Evolutionary conservation across 2,797 vertebrate species (phyloP), one percentile per base, ranked within the genome.

Genomic region (Xyrichtys novacula): DNA sequence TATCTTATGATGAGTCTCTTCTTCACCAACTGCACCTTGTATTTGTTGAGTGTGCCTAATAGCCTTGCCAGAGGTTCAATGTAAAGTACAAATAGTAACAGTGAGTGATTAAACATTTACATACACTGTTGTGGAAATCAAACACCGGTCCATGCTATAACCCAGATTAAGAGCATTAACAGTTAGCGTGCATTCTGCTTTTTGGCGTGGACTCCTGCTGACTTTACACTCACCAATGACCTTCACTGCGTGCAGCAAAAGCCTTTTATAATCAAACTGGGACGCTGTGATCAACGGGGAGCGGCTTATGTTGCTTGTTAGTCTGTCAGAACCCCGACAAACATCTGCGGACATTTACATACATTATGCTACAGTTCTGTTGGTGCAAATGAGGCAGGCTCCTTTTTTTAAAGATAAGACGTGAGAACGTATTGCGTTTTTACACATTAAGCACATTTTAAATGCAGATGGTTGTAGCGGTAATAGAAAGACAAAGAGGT

Each of bases 391-490:
- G 34, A 67, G 60, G 59, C 66, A 19, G n/a, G 29, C 50, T 61
- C 20, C 58, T 66, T n/a, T 49, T 32, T 3, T n/a, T n/a, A n/a
- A 19, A 59, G 77, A 87, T 84, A 78, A 62, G 55, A 47, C 23
- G 47, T 28, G 11, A 64, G 49, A 32, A 43, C 42, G 20, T 28
- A 25, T 72, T 57, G 38, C 39, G 57, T 63, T 55, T 69, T 63
- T 71, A 74, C 72, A 54, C 23, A 29, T 31, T 7, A 1, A 55
- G 53, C 32, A 17, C 50, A 58, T 39, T 68, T 74, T 65, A 57
- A 74, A 75, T 19, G 57, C 36, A 22, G 38, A 38, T 55, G 50
- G 17, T 52, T 59, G 65, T 62, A 59, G 42, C 59, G 61, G 60
- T 59, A 34, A 5, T 43, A 49, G 62, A 52, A 44, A 52, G 46